These are phyloP conservation scores for Yoshiicerus persimilis DNA, from an alignment of 1,140 invertebrate species.

Conservation along the genomic window DNA sequence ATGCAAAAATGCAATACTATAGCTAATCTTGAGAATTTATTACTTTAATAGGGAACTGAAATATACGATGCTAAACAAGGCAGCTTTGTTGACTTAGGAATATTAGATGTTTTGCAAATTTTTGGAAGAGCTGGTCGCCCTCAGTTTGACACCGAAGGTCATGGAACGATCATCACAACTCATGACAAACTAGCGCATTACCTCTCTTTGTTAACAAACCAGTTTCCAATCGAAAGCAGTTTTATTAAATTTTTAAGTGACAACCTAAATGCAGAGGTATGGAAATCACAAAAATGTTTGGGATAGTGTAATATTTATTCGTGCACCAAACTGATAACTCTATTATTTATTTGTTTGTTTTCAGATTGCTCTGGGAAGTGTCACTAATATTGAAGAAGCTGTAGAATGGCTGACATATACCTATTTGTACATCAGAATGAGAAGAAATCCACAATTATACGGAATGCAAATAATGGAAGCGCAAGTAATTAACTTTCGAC, in stretches of 20 bases:
- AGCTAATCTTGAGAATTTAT: too few species aligned
- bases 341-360: background rate
- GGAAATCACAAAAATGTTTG: too few species aligned
- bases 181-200: constrained; percentile 94
- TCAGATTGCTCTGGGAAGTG: constrained; percentile 86
- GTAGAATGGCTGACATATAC: constrained; percentile 98
- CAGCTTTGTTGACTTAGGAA: constrained; percentile 90
- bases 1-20: too few species aligned
- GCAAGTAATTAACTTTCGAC: constrained; percentile 52
- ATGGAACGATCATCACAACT: constrained; percentile 93
- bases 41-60: constrained; percentile 89
- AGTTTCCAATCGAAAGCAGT: constrained; percentile 97
- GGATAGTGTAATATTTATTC: background rate
- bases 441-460: constrained; percentile 88
- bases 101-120: constrained; percentile 98
- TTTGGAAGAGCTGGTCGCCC: constrained; percentile 96
- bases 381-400: constrained; percentile 92
- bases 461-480: constrained; percentile 74
- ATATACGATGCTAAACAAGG: constrained; percentile 96
- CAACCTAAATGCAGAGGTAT: constrained; percentile 96
- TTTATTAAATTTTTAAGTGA: constrained; percentile 89
- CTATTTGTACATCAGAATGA: constrained; percentile 92
- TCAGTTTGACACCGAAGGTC: constrained; percentile 87
- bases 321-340: background rate
- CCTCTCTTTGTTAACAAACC: constrained; percentile 88